Evolutionary conservation across 2,888 invertebrate species (phyloP).

Genomic region (Oscheius myriophilus): DNA sequence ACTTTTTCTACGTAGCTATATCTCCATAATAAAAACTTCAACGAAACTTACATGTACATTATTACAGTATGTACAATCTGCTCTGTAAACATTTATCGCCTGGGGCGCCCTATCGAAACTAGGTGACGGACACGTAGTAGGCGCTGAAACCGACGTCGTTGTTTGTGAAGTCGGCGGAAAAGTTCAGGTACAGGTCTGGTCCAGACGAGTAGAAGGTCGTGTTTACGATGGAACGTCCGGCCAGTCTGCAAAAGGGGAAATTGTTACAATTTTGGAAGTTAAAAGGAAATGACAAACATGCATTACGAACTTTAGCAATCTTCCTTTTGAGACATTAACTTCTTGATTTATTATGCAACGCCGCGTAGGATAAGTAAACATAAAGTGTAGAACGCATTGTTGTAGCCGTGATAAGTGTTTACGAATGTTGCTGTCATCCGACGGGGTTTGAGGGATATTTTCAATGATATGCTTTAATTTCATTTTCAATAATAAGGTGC

Average conservation of each 20-base stretch:
- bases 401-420: too few species aligned
- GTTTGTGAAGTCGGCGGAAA: constrained; percentile 44
- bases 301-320: too few species aligned
- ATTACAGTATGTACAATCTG: constrained; percentile 1
- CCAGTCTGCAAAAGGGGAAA: constrained; percentile 24
- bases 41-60: not conserved
- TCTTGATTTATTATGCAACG: too few species aligned
- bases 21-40: not conserved
- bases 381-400: too few species aligned
- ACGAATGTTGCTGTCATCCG: too few species aligned
- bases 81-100: constrained; percentile 21
- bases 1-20: not conserved
- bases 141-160: constrained; percentile 43
- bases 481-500: too few species aligned
- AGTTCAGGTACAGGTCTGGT: constrained; percentile 34
- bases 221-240: constrained; percentile 32
- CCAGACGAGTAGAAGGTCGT: constrained; percentile 34
- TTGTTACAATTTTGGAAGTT: constrained; percentile 1
- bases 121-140: constrained; percentile 31
- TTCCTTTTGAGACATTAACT: too few species aligned
- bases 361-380: too few species aligned
- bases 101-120: constrained; percentile 3
- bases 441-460: too few species aligned
- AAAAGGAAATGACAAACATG: constrained; percentile 4
- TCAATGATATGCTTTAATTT: too few species aligned